Conservation (phyloP, 2,797 vertebrate species). For the Garrulus glandarius region DNA sequence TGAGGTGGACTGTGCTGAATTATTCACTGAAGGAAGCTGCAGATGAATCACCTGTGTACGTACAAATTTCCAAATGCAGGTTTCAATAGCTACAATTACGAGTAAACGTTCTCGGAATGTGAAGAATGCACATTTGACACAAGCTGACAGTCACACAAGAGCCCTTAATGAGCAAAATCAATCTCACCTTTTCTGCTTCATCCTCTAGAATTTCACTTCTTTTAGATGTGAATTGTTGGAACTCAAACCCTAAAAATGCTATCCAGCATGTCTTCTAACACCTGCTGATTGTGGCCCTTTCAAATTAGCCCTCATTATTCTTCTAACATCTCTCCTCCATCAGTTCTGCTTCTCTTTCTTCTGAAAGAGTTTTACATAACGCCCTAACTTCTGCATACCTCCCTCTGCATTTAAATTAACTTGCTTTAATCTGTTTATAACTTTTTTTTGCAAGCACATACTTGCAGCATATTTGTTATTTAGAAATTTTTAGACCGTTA, state of each 20-base stretch:
- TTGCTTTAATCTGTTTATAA: not conserved
- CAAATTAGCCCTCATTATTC: not conserved
- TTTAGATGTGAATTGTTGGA: not conserved
- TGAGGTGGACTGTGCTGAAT: not conserved
- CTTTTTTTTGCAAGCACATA: not conserved
- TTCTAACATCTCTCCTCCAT: not conserved
- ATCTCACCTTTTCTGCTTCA: not conserved
- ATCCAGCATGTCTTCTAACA: not conserved
- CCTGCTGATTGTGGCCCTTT: not conserved
- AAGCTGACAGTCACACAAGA: not conserved
- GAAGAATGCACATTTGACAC: not conserved
- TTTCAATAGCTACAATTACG: rapidly evolving
- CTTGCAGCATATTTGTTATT: not conserved
- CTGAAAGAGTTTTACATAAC: not conserved
- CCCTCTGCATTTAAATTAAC: not conserved
- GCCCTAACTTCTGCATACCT: not conserved
- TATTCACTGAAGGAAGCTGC: not conserved
- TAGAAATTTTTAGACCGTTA: not conserved
- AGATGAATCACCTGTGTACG: not conserved
- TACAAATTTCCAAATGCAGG: not conserved
- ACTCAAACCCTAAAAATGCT: not conserved
- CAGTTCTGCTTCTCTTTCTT: not conserved
- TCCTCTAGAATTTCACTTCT: not conserved
- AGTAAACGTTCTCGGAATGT: not conserved
- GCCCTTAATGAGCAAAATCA: not conserved